phyloP scores from a whole-genome alignment of 2,797 vertebrate species.

The Hippopotamyrus pictus region DNA sequence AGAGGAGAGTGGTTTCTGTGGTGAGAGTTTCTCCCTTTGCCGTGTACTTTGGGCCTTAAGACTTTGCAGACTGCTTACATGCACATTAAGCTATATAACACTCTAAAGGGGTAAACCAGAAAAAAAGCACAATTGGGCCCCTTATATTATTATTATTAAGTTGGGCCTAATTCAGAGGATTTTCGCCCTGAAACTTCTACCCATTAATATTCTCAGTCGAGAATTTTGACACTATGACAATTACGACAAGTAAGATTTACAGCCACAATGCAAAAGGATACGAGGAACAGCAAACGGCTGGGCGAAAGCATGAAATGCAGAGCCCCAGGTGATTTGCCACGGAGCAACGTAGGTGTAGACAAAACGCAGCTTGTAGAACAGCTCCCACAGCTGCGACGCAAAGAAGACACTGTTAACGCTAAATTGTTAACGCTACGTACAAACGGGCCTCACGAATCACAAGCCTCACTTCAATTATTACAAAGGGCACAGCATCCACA shows the following conservation, averaged over 20 bases:
- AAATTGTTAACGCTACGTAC: neutral
- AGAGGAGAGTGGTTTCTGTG: neutral
- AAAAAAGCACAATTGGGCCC: neutral
- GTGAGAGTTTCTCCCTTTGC: neutral
- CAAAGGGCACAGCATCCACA: neutral
- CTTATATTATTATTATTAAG: neutral
- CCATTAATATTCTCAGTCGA: neutral
- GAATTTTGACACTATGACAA: neutral
- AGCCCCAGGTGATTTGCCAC: slow-evolving; percentile 98
- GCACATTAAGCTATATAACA: neutral
- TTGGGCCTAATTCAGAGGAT: neutral
- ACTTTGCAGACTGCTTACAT: neutral
- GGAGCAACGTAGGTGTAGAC: slow-evolving; percentile 97
- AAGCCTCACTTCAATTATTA: neutral
- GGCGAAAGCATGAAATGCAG: slow-evolving; percentile 95
- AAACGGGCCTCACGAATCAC: neutral
- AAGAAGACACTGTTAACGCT: slow-evolving; percentile 7
- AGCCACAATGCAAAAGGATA: slow-evolving; percentile 70
- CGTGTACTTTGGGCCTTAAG: neutral
- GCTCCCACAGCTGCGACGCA: slow-evolving; percentile 80
- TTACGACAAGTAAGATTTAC: neutral
- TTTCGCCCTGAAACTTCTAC: neutral
- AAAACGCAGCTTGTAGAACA: slow-evolving; percentile 93
- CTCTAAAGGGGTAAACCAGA: neutral
- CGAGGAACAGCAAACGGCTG: slow-evolving; percentile 97